phyloP scores from a whole-genome alignment of 2,113 vertebrate species.

The Chamaea fasciata region DNA sequence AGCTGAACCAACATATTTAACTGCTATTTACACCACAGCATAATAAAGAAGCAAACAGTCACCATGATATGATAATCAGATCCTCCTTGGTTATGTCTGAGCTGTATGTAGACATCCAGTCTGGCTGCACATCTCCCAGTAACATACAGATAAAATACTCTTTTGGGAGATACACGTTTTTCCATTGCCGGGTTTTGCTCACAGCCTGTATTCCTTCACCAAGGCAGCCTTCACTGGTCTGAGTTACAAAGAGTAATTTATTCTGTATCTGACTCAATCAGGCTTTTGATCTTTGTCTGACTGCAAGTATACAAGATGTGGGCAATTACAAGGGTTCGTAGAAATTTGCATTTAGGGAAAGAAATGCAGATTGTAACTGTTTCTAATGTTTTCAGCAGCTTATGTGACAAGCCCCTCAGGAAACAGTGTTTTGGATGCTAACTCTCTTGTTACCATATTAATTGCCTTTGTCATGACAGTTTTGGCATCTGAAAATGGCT shows the following conservation, averaged over 20 bases:
- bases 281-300: conserved; percentile 20
- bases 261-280: not conserved
- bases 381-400: conserved; percentile 66
- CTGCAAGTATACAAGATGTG: conserved; percentile 16
- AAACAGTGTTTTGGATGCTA: conserved; percentile 74
- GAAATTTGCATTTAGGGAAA: conserved; percentile 51
- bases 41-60: not conserved
- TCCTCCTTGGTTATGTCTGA: not conserved
- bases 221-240: not conserved
- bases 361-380: conserved; percentile 62
- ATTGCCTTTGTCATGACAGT: conserved; percentile 79
- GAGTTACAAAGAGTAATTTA: not conserved
- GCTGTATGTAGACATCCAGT: not conserved
- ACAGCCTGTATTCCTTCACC: not conserved
- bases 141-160: not conserved
- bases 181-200: not conserved
- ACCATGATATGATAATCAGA: not conserved
- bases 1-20: not conserved
- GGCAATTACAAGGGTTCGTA: conserved; percentile 25
- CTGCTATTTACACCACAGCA: not conserved
- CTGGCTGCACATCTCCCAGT: not conserved
- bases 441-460: conserved; percentile 79
- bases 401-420: conserved; percentile 76
- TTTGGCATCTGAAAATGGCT: conserved; percentile 74
- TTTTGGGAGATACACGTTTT: not conserved